A percentile compares a stretch with the other conserved stretches of the same genome.
These are phyloP conservation scores for Setophaga petechia DNA, from an alignment of 2,113 vertebrate genomes.

Conservation along the genomic window DNA sequence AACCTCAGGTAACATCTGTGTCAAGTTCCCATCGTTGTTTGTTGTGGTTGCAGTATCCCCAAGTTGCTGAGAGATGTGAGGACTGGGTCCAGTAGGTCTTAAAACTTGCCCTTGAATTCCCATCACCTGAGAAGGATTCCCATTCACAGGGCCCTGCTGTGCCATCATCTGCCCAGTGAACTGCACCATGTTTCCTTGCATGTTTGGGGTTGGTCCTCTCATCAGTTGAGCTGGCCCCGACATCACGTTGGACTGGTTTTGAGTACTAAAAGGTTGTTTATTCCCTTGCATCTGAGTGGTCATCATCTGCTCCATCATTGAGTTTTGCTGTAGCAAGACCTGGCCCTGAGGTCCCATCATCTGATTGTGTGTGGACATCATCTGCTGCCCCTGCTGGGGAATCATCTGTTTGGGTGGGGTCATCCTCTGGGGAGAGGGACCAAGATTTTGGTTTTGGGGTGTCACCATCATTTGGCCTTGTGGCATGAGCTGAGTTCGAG, in stretches of 20 bases:
- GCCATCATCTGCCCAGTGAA: constrained; percentile 88
- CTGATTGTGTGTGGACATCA: constrained; percentile 93
- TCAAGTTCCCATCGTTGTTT: constrained; percentile 80
- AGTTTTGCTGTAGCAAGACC: constrained; percentile 91
- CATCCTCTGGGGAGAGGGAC: constrained; percentile 90
- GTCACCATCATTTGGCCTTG: constrained; percentile 84
- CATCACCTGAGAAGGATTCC: constrained; percentile 89
- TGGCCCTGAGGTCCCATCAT: constrained; percentile 92
- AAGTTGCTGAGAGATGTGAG: constrained; percentile 87
- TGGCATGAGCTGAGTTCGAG: constrained; percentile 84
- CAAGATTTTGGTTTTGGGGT: constrained; percentile 83
- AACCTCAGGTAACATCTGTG: constrained; percentile 92
- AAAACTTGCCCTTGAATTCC: constrained; percentile 92
- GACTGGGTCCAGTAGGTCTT: constrained; percentile 79
- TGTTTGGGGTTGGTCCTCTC: constrained; percentile 90
- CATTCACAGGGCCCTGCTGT: constrained; percentile 86
- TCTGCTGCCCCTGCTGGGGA: constrained; percentile 91
- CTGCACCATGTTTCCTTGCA: constrained; percentile 89
- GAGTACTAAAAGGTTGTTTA: constrained; percentile 89
- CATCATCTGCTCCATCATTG: constrained; percentile 98
- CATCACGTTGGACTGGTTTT: constrained; percentile 88
- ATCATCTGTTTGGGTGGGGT: constrained; percentile 97
- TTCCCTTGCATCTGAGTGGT: constrained; percentile 93
- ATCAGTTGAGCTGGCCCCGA: constrained; percentile 89
- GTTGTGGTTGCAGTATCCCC: constrained; percentile 78